phyloP scores from a whole-genome alignment of 2,113 vertebrate genomes.

The Pandion haliaetus region DNA sequence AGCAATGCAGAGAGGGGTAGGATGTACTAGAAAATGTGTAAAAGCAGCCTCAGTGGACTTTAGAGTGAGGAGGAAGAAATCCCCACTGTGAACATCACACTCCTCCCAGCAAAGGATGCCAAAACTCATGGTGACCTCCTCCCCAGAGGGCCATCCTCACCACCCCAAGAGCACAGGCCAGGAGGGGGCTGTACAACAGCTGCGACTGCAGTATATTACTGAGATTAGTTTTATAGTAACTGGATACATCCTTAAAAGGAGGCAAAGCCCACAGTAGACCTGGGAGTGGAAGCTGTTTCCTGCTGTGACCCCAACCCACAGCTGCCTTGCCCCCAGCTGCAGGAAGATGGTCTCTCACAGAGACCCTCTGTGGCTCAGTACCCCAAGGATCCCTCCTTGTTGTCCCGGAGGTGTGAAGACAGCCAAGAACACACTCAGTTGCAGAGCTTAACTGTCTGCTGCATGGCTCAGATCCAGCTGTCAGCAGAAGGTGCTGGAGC shows the following conservation, averaged over 20 bases:
- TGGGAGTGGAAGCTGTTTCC: not conserved
- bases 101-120: not conserved
- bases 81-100: not conserved
- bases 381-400: not conserved
- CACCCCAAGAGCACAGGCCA: accelerated
- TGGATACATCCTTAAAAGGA: not conserved
- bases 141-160: not conserved
- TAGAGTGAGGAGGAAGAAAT: not conserved
- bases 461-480: not conserved
- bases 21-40: not conserved
- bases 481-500: not conserved
- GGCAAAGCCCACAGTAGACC: not conserved
- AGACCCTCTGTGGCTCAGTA: not conserved
- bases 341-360: not conserved
- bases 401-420: not conserved
- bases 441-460: not conserved
- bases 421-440: not conserved
- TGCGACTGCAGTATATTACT: not conserved
- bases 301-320: not conserved
- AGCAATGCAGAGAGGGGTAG: not conserved
- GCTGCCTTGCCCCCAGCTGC: not conserved
- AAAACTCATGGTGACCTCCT: not conserved
- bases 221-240: not conserved
- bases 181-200: not conserved
- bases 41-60: not conserved